Conservation (phyloP, 2,888 invertebrate genomes). For the Sphaerolaimus hirsutus region DNA sequence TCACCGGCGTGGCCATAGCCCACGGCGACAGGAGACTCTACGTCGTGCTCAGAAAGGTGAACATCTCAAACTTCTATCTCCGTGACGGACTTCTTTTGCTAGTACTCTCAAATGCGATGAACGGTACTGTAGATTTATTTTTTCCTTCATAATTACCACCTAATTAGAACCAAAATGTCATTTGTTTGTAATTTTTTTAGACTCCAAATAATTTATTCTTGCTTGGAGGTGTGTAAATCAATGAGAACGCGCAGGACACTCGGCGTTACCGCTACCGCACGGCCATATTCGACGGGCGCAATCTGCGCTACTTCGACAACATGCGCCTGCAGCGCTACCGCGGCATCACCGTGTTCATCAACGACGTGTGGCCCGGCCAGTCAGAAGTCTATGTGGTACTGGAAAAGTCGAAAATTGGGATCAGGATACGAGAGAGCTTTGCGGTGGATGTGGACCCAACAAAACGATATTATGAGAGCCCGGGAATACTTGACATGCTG, state of each 20-base stretch:
- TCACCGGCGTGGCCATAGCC: constrained; percentile 12
- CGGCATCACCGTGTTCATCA: constrained; percentile 20
- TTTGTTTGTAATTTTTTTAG: too few species aligned
- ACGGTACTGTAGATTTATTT: too few species aligned
- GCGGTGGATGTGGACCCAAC: constrained; percentile 16
- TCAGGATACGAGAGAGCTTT: constrained; percentile 19
- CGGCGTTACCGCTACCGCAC: constrained; percentile 19
- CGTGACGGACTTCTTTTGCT: too few species aligned
- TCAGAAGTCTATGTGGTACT: constrained; percentile 22
- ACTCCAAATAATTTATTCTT: too few species aligned
- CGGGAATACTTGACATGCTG: too few species aligned
- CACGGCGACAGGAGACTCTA: constrained; percentile 11
- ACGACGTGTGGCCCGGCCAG: constrained; percentile 20
- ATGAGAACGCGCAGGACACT: too few species aligned
- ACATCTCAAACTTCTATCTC: too few species aligned
- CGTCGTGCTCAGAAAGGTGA: constrained; percentile 18
- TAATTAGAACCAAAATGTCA: too few species aligned
- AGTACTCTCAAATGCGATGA: too few species aligned
- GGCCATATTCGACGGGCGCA: constrained; percentile 17
- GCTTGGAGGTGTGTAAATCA: too few species aligned
- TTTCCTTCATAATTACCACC: too few species aligned
- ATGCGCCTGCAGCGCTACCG: constrained; percentile 20
- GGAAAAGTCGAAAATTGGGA: constrained; percentile 18
- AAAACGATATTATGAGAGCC: too few species aligned
- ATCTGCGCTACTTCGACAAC: constrained; percentile 21